A percentile compares a stretch with the other conserved stretches of the same genome.
Conservation (phyloP, 2,888 invertebrate genomes). For the Drosophila anomalipes region DNA sequence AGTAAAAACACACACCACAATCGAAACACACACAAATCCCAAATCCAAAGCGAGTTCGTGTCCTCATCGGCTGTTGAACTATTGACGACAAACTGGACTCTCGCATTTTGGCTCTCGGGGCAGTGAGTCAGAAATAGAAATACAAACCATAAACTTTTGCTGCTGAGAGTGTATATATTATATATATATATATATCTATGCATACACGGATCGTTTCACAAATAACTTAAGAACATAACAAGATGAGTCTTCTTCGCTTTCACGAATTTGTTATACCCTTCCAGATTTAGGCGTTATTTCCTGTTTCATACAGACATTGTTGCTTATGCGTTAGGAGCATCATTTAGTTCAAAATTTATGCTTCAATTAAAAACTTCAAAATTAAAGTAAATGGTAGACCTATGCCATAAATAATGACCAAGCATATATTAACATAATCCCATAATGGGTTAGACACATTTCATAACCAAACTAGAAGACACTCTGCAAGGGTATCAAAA, state of each 20-base stretch:
- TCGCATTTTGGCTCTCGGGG: conserved; percentile 15
- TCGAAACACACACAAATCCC: neutral
- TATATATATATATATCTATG: neutral
- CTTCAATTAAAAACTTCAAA: neutral
- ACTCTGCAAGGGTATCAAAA: neutral
- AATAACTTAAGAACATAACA: conserved; percentile 1
- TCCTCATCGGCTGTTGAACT: conserved; percentile 72
- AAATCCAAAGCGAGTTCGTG: conserved; percentile 28
- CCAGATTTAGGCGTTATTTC: neutral
- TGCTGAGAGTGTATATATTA: neutral
- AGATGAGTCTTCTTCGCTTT: neutral
- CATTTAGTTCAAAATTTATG: neutral
- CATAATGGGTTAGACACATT: neutral
- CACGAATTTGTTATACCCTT: conserved; percentile 3
- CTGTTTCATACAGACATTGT: neutral
- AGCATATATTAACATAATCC: neutral
- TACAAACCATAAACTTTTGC: conserved; percentile 14
- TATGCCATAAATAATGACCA: neutral
- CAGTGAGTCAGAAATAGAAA: conserved; percentile 60
- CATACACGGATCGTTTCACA: conserved; percentile 4
- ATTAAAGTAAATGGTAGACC: neutral
- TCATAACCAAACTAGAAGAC: neutral
- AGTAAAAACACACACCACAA: neutral
- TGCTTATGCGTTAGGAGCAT: neutral
- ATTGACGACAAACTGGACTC: conserved; percentile 45